Base-by-base conservation (phyloP, 2,888 invertebrate species). In the Sesia bembeciformis region DNA sequence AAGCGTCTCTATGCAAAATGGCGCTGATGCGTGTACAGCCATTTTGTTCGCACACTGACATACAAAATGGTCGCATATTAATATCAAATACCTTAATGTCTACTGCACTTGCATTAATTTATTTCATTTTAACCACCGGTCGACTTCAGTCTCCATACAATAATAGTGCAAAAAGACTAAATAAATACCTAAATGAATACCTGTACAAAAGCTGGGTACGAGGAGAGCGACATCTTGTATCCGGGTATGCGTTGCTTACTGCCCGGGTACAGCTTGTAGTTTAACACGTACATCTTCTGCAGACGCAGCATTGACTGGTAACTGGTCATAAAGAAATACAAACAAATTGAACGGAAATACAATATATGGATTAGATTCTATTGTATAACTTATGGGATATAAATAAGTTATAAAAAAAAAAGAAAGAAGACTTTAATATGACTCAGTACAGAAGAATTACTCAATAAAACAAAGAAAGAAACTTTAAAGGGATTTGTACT, bases 201-300 rank as follows among this genome's bases (percentile, higher is more conserved):
- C 74, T 85, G 85, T 3, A 86, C 61, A 54, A 84, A 78, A 0
- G 88, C 93, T 0, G 93, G 93, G 64, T 93, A 93, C 0, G 93
- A 93, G 0, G 93, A 90, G 65, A 94, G 87, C 0, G 92, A 82
- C 81, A 92, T 91, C 59, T 86, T 88, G 59, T 84, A 76, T 0
- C 92, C 93, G 3, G 92, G 91, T 40, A 93, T 90, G 23, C 65
- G 60, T 50, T 68, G 51, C 52, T 68, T 59, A 54, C 63, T 63
- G 52, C 56, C 55, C 3, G 81, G 71, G 0, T 71, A 57, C 51
- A 69, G 39, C 51, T 72, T 82, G 71, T 81, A 90, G 51, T 87
- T 82, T 56, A 94, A 81, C 58, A 91, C 91, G 72, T 94, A 94
- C 76, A 90, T 90, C 80, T 94, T 94, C 62, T 93, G 89, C n/a